Conservation (phyloP, 2,888 invertebrate genomes). For the Melitaea athalia region DNA sequence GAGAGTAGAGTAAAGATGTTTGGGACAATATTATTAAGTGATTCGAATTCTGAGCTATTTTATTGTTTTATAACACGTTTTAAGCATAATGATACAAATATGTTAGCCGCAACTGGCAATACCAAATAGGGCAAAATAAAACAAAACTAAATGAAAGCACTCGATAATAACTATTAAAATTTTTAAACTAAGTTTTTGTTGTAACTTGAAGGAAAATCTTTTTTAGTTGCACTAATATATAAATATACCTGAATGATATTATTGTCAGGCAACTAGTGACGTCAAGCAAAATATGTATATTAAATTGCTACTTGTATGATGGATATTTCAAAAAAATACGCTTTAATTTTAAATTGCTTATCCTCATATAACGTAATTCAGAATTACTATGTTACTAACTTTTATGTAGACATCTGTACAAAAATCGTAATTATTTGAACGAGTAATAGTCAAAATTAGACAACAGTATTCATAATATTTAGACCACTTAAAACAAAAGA, state of each 20-base stretch:
- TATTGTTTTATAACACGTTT: background rate
- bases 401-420: conserved; percentile 10
- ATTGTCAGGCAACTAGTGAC: too few relatives aligned
- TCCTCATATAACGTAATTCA: conserved; percentile 17
- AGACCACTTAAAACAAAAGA: conserved; percentile 1
- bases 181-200: too few relatives aligned
- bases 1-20: conserved; percentile 12
- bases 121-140: too few relatives aligned
- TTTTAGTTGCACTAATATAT: too few relatives aligned
- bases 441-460: background rate
- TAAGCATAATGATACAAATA: too few relatives aligned
- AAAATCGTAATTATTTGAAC: background rate
- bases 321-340: background rate
- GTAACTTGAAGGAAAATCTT: too few relatives aligned
- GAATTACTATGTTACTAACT: conserved; percentile 11
- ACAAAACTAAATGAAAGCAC: too few relatives aligned
- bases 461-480: conserved; percentile 3
- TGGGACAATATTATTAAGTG: conserved; percentile 11
- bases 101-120: too few relatives aligned
- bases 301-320: too few relatives aligned
- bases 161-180: too few relatives aligned
- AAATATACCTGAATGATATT: too few relatives aligned
- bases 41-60: conserved; percentile 20
- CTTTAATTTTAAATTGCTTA: background rate
- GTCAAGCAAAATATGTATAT: too few relatives aligned